Conservation (phyloP, 2,888 invertebrate species). For the Morpho helenor region DNA sequence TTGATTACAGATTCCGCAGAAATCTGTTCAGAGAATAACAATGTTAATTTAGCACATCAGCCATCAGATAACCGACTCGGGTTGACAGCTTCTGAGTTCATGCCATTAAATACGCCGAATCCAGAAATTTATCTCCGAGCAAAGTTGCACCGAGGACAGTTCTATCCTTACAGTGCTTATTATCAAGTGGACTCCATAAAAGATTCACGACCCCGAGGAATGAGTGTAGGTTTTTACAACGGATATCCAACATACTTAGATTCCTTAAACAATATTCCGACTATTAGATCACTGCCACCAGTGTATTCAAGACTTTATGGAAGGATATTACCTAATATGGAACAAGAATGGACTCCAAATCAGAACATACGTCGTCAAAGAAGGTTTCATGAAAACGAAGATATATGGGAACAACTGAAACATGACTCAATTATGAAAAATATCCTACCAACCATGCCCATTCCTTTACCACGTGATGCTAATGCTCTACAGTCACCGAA, state of each 20-base stretch:
- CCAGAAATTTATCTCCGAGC: conserved; percentile 3
- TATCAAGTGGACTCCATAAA: neutral
- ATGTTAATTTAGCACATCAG: neutral
- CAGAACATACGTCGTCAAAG: conserved; percentile 16
- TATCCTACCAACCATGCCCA: conserved; percentile 59
- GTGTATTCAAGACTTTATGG: conserved; percentile 16
- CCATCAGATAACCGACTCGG: neutral
- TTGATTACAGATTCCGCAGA: conserved; percentile 1
- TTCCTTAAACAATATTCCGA: conserved; percentile 1
- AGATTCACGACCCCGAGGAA: neutral
- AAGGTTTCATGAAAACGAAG: conserved; percentile 31
- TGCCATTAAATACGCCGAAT: neutral
- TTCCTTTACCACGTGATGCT: conserved; percentile 41
- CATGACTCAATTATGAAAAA: conserved; percentile 58
- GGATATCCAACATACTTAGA: neutral
- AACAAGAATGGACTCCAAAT: conserved; percentile 4
- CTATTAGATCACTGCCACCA: conserved; percentile 18
- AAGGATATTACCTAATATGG: neutral
- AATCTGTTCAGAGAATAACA: conserved; percentile 7
- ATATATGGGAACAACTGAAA: conserved; percentile 44
- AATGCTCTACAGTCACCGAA: conserved; percentile 8
- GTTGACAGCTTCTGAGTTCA: neutral
- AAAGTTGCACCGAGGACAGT: neutral
- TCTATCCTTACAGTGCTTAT: conserved; percentile 9
- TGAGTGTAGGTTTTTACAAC: neutral